phyloP scores from a whole-genome alignment of 2,888 invertebrate genomes.

The Aleiodes alternator region DNA sequence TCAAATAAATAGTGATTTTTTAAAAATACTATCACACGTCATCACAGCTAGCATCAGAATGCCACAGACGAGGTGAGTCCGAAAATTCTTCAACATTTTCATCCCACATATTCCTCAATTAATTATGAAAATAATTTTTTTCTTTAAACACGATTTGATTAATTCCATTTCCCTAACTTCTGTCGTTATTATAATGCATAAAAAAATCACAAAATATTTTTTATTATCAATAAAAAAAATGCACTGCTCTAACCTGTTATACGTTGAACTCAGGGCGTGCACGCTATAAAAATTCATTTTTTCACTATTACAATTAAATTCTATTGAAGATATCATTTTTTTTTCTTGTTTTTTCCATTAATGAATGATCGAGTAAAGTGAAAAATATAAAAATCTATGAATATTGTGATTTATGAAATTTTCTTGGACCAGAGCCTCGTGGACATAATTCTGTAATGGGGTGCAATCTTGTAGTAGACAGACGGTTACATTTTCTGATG shows the following conservation, averaged over 20 bases:
- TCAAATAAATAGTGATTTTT: background rate
- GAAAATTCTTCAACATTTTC: conserved; percentile 52
- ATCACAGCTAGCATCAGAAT: conserved; percentile 66
- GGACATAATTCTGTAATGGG: no score
- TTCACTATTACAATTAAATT: background rate
- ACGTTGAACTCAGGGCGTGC: conserved; percentile 42
- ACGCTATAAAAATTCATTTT: conserved; percentile 15
- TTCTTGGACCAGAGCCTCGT: no score
- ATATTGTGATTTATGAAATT: no score
- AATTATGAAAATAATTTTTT: background rate
- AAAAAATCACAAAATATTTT: conserved; percentile 14
- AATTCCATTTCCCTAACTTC: background rate
- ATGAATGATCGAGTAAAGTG: no score
- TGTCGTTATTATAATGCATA: background rate
- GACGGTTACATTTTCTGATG: no score
- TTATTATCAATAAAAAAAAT: conserved; percentile 42
- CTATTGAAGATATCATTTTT: background rate
- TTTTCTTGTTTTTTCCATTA: background rate
- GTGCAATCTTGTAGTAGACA: no score
- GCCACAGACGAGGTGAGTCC: conserved; percentile 73
- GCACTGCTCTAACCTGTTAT: conserved; percentile 59
- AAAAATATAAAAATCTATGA: no score
- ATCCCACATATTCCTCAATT: conserved; percentile 21
- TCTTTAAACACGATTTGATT: conserved; percentile 17
- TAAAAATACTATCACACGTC: conserved; percentile 58